These are phyloP conservation scores for Pteronura brasiliensis DNA, from an alignment of 2,113 vertebrate species.

Conservation along the genomic window DNA sequence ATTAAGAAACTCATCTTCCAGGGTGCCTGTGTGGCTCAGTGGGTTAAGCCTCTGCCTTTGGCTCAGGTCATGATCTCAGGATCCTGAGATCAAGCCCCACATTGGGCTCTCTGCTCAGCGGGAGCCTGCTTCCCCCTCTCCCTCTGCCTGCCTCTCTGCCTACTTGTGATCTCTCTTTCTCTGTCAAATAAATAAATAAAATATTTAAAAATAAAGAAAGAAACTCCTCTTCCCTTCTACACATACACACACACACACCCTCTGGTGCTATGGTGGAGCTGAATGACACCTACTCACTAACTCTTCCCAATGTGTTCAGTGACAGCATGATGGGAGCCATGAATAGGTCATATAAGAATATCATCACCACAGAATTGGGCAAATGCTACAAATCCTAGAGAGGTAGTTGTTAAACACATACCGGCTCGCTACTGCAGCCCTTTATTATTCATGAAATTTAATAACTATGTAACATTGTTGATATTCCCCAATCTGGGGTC, in stretches of 20 bases:
- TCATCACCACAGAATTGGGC: neutral
- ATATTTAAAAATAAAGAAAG: neutral
- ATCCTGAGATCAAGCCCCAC: too few species aligned
- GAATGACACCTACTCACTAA: neutral
- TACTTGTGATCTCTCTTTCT: too few species aligned
- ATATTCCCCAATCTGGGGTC: neutral
- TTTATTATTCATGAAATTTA: neutral
- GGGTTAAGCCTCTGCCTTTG: too few species aligned
- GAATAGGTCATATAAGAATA: neutral
- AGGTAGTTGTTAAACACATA: neutral
- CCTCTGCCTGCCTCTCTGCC: too few species aligned
- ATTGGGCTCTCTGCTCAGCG: too few species aligned
- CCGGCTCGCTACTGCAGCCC: neutral
- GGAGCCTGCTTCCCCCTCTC: too few species aligned
- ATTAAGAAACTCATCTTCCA: neutral
- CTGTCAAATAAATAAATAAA: too few species aligned
- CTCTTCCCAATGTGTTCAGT: neutral
- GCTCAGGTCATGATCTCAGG: too few species aligned
- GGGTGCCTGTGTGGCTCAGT: too few species aligned
- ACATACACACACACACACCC: neutral
- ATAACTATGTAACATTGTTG: neutral
- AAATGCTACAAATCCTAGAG: neutral
- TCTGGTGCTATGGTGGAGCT: neutral
- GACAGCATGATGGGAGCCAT: neutral
- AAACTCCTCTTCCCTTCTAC: neutral